phyloP scores from a whole-genome alignment of 2,888 invertebrate genomes.

The Sphinx pinastri region DNA sequence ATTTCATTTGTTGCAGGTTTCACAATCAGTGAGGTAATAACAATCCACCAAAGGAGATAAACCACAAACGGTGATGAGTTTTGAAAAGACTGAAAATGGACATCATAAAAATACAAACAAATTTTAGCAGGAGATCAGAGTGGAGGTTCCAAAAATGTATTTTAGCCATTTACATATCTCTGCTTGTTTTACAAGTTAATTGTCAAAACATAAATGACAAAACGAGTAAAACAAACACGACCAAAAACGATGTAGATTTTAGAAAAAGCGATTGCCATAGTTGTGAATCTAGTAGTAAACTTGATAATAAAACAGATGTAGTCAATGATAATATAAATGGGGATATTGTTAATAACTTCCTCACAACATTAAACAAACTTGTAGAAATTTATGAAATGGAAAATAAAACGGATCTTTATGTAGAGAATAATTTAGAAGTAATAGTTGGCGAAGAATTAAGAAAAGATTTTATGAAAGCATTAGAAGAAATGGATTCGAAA shows the following conservation, averaged over 20 bases:
- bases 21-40: slow-evolving; percentile 46
- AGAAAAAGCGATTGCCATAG: slow-evolving; percentile 76
- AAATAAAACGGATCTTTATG: slow-evolving; percentile 64
- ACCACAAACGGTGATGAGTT: slow-evolving; percentile 67
- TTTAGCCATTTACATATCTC: slow-evolving; percentile 62
- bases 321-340: slow-evolving; percentile 37
- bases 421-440: slow-evolving; percentile 81
- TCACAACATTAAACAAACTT: slow-evolving; percentile 58
- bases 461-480: slow-evolving; percentile 81
- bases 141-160: slow-evolving; percentile 60
- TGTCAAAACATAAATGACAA: slow-evolving; percentile 58
- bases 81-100: slow-evolving; percentile 66
- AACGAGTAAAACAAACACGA: slow-evolving; percentile 61
- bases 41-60: slow-evolving; percentile 33
- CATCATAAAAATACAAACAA: slow-evolving; percentile 51
- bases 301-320: slow-evolving; percentile 41
- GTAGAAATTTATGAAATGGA: slow-evolving; percentile 62
- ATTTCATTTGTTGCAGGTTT: slow-evolving; percentile 66
- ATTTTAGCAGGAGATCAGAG: slow-evolving; percentile 55
- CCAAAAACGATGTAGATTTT: slow-evolving; percentile 70
- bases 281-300: slow-evolving; percentile 68
- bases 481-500: slow-evolving; percentile 84
- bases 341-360: slow-evolving; percentile 57
- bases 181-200: slow-evolving; percentile 56
- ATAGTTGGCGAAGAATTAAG: slow-evolving; percentile 84